Conservation (phyloP, 2,797 vertebrate species). For the Lithobates pipiens region DNA sequence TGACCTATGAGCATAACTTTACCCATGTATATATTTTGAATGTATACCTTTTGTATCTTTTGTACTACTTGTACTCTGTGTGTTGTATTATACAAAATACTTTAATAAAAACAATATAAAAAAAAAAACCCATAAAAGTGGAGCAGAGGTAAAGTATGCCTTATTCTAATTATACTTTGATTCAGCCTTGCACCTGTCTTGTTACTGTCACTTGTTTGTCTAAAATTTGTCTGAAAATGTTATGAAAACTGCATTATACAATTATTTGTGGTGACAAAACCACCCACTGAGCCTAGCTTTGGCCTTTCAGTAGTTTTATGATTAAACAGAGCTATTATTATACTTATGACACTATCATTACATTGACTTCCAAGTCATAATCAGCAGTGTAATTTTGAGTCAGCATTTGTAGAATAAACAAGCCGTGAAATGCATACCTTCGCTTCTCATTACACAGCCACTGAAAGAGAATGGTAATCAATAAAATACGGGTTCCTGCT, state of each 20-base stretch:
- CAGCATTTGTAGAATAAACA: conserved; percentile 57
- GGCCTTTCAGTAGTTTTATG: conserved; percentile 14
- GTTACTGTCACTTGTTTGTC: background rate
- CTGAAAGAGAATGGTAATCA: conserved; percentile 47
- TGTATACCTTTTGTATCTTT: too few relatives aligned
- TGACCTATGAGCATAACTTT: too few relatives aligned
- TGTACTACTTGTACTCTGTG: too few relatives aligned
- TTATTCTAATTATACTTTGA: background rate
- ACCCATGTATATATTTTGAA: too few relatives aligned
- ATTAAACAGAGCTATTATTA: conserved; percentile 36
- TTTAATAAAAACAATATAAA: too few relatives aligned
- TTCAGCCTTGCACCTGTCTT: background rate
- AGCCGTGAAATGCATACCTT: conserved; percentile 51
- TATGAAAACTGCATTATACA: background rate
- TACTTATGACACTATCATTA: conserved; percentile 42
- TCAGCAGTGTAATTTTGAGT: conserved; percentile 49
- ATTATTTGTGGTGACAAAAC: conserved; percentile 2
- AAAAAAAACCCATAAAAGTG: too few relatives aligned
- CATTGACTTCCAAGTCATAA: conserved; percentile 46
- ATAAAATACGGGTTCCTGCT: conserved; percentile 33
- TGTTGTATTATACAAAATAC: too few relatives aligned
- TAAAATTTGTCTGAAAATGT: background rate
- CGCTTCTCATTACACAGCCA: conserved; percentile 37
- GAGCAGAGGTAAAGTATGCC: too few relatives aligned
- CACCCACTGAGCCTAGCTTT: background rate